A percentile compares a stretch with the other conserved stretches of the same genome.
phyloP scores from a whole-genome alignment of 2,888 invertebrate species.

The Parnassius smintheus region DNA sequence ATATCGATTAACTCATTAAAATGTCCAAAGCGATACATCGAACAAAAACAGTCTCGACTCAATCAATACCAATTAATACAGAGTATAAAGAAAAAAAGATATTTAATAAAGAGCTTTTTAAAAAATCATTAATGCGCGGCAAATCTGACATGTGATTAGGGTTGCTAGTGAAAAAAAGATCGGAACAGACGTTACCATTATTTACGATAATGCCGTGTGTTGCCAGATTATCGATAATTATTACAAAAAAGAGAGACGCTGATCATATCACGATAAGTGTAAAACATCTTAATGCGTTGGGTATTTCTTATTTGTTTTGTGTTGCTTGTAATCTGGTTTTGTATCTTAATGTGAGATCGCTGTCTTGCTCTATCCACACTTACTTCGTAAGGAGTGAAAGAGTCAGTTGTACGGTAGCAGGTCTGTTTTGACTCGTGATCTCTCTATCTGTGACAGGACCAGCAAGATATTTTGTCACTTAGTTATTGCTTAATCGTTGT shows the following conservation, averaged over 20 bases:
- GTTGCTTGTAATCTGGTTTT: constrained; percentile 51
- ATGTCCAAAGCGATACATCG: constrained; percentile 36
- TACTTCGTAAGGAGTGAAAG: constrained; percentile 37
- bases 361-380: constrained; percentile 44
- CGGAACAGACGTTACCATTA: constrained; percentile 62
- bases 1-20: constrained; percentile 43
- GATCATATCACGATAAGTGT: constrained; percentile 71
- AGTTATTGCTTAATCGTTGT: constrained; percentile 62
- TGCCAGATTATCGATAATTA: constrained; percentile 80
- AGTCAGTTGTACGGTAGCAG: constrained; percentile 43
- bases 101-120: constrained; percentile 25
- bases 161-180: constrained; percentile 69
- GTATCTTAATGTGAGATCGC: constrained; percentile 61
- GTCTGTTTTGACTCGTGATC: constrained; percentile 65
- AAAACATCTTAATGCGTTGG: constrained; percentile 76
- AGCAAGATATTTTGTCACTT: constrained; percentile 59
- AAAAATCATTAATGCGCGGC: constrained; percentile 62
- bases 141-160: constrained; percentile 80
- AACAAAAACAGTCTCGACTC: constrained; percentile 43
- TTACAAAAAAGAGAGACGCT: constrained; percentile 64
- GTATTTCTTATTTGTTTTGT: constrained; percentile 77
- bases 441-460: constrained; percentile 56
- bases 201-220: constrained; percentile 67
- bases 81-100: constrained; percentile 31
- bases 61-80: constrained; percentile 46